A percentile compares a stretch with the other conserved stretches of the same genome.
Evolutionary conservation across 2,113 vertebrate species (phyloP).

Genomic region (Aix galericulata): DNA sequence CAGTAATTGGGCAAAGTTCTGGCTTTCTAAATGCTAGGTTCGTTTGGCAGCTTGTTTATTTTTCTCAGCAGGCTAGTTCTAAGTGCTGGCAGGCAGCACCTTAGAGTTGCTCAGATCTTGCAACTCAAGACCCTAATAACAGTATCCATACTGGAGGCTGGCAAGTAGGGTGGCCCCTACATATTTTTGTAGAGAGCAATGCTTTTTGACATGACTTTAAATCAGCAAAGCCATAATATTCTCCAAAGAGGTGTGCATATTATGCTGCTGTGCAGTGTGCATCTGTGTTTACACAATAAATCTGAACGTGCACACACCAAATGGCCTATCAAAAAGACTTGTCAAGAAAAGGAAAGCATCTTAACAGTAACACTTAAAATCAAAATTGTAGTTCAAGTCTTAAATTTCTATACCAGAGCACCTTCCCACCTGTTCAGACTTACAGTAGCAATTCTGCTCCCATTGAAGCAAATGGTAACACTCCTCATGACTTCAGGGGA

Average conservation of each 20-base stretch:
- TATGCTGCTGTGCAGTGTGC: not conserved
- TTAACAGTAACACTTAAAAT: not conserved
- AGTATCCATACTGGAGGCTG: conserved; percentile 14
- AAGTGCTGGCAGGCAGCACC: conserved; percentile 9
- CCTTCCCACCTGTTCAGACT: not conserved
- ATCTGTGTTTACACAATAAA: not conserved
- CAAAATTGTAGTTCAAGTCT: not conserved
- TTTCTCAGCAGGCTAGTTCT: conserved; percentile 10
- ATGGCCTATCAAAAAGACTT: not conserved
- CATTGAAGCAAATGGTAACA: not conserved
- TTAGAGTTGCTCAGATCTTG: not conserved
- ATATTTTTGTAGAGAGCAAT: not conserved
- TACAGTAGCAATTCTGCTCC: not conserved
- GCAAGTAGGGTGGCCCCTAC: not conserved
- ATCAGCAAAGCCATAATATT: not conserved
- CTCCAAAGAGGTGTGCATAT: not conserved
- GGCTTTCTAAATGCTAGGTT: conserved; percentile 53
- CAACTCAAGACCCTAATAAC: conserved; percentile 32
- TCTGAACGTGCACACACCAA: not conserved
- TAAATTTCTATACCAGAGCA: not conserved
- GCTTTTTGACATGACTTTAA: not conserved
- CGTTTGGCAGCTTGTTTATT: conserved; percentile 1
- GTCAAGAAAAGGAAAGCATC: not conserved
- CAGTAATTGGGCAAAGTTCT: conserved; percentile 58
- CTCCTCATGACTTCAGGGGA: not conserved